Percentiles rank a stretch among this genome's conserved stretches.
Conservation (phyloP, 2,888 invertebrate genomes). For the Drosophila nigritarsus region DNA sequence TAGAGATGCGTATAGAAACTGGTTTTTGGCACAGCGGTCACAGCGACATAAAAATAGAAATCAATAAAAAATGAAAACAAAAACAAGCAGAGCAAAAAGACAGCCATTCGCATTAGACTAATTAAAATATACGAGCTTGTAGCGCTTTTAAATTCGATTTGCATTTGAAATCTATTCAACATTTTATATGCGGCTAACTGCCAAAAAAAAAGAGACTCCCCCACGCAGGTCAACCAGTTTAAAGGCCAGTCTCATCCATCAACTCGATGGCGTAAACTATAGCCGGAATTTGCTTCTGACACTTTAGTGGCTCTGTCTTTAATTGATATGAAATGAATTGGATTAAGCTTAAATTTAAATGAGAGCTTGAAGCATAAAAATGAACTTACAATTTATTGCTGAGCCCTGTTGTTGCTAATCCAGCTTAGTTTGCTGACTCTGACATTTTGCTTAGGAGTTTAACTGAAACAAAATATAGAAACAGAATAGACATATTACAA, state of each 20-base stretch:
- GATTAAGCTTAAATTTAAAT: conserved; percentile 30
- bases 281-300: conserved; percentile 38
- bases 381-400: conserved; percentile 67
- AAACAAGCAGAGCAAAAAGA: conserved; percentile 29
- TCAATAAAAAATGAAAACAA: conserved; percentile 62
- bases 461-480: conserved; percentile 56
- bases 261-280: conserved; percentile 61
- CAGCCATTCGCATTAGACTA: conserved; percentile 69
- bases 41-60: conserved; percentile 61
- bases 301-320: conserved; percentile 7
- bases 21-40: conserved; percentile 49
- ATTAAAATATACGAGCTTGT: conserved; percentile 69
- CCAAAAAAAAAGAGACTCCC: conserved; percentile 49
- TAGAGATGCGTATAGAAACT: conserved; percentile 36
- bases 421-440: conserved; percentile 59
- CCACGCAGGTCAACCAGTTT: conserved; percentile 71
- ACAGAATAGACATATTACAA: conserved; percentile 31
- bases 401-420: conserved; percentile 31
- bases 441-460: conserved; percentile 60
- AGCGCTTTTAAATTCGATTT: conserved; percentile 61
- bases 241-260: conserved; percentile 66
- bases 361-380: conserved; percentile 6
- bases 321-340: conserved; percentile 66
- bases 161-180: conserved; percentile 73
- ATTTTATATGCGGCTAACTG: conserved; percentile 36